Conservation (phyloP, 2,888 invertebrate species). For the Drosophila vallismaia region DNA sequence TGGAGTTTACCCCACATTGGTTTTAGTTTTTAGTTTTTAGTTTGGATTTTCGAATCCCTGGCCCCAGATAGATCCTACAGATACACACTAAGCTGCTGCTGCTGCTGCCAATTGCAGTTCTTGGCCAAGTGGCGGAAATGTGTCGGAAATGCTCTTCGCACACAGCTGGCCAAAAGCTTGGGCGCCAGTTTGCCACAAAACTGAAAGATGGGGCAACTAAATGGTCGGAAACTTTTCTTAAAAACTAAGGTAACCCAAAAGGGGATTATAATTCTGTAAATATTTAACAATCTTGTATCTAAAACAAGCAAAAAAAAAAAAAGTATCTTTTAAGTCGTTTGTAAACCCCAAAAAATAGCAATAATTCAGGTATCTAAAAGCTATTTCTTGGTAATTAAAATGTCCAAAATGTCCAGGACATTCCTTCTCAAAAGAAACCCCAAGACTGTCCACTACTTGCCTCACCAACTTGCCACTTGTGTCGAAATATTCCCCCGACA, state of each 20-base stretch:
- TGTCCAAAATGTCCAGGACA: neutral
- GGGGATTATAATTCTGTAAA: neutral
- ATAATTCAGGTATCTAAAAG: too few relatives aligned
- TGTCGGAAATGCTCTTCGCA: slow-evolving; percentile 3
- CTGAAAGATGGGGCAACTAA: neutral
- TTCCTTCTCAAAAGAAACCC: neutral
- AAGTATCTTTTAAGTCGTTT: too few relatives aligned
- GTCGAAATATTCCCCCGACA: slow-evolving; percentile 36
- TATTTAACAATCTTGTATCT: neutral
- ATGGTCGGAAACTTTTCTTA: neutral
- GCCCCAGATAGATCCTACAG: slow-evolving; percentile 47
- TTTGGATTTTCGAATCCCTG: slow-evolving; percentile 51
- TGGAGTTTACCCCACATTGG: slow-evolving; percentile 43
- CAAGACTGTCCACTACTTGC: neutral
- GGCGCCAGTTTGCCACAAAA: slow-evolving; percentile 26
- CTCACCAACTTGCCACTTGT: slow-evolving; percentile 25
- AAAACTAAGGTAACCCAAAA: neutral
- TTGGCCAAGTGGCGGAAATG: slow-evolving; percentile 29
- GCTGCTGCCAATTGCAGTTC: slow-evolving; percentile 39
- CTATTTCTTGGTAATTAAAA: neutral
- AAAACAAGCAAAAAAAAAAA: neutral
- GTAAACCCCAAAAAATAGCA: too few relatives aligned
- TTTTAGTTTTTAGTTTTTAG: slow-evolving; percentile 52
- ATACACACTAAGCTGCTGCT: slow-evolving; percentile 38
- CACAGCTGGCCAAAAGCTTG: slow-evolving; percentile 59